A percentile compares a stretch with the other conserved stretches of the same genome.
Conservation (phyloP, 2,888 invertebrate species). For the Carpatolechia fugitivella region DNA sequence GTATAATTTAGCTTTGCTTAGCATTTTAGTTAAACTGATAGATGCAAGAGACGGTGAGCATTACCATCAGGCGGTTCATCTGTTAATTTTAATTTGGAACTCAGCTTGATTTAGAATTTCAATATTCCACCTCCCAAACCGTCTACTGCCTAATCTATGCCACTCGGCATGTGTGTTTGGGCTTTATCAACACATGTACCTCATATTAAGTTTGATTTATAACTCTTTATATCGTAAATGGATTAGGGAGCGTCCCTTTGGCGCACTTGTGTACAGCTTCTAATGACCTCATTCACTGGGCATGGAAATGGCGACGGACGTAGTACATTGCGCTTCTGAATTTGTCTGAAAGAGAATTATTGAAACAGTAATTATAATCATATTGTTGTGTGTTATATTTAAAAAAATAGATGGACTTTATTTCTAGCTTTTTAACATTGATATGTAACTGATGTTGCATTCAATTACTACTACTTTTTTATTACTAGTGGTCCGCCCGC, state of each 20-base stretch:
- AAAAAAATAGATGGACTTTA: too few relatives aligned
- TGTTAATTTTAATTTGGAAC: neutral
- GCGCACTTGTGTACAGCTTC: conserved; percentile 38
- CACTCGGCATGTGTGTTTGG: conserved; percentile 24
- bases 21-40: too few relatives aligned
- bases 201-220: conserved; percentile 79
- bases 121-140: neutral
- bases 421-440: too few relatives aligned
- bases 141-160: conserved; percentile 11
- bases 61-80: neutral
- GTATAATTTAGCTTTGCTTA: too few relatives aligned
- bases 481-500: too few relatives aligned
- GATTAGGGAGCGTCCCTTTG: conserved; percentile 66
- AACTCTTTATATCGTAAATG: conserved; percentile 78
- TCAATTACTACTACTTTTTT: too few relatives aligned
- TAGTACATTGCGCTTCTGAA: neutral
- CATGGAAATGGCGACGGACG: neutral
- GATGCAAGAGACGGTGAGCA: neutral
- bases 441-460: too few relatives aligned
- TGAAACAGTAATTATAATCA: neutral
- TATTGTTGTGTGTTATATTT: neutral
- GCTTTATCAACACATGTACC: conserved; percentile 76
- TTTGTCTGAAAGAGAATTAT: neutral
- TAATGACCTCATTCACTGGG: conserved; percentile 5
- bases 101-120: neutral